Evolutionary conservation across 2,888 invertebrate genomes (phyloP), one percentile per base, ranked within the genome.

Genomic region (Nudaria mundana): DNA sequence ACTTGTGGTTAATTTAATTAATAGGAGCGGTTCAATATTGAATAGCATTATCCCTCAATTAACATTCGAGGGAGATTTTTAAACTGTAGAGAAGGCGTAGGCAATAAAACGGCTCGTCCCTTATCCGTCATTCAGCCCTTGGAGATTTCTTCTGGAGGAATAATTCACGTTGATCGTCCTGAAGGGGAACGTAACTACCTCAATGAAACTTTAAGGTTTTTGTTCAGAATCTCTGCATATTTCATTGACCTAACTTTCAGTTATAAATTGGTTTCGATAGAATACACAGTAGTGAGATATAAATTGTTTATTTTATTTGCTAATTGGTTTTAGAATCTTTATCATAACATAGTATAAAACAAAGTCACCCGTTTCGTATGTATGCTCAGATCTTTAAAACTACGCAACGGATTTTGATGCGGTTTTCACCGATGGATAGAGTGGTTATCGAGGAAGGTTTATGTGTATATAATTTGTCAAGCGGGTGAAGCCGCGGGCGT

Each of bases 141-240:
- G 61, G 86, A 85, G 85, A 85, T 86, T 86, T 85, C 85, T 86
- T 86, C 83, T 80, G 75, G 78, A 78, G 76, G 84, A 84, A 85
- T 88, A 88, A 87, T 88, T 88, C 84, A 88, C 87, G 85, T 82
- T 82, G 87, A 86, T 87, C 87, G 85, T 59, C 73, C 76, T 70
- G 78, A 81, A 81, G 85, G 85, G 85, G 82, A 82, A 78, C 79
- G 83, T 81, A 82, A 86, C 84, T 85, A 84, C 85, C 81, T 83
- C 75, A 81, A 80, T 83, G 84, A 86, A 87, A 86, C 86, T 87
- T 87, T 85, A 85, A 86, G n/a, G 86, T 85, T 83, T 84, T 81
- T 82, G 80, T 79, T 84, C 81, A 81, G n/a, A n/a, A n/a, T n/a
- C n/a, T n/a, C n/a, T n/a, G n/a, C n/a, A n/a, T n/a, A n/a, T n/a